Evolutionary conservation across 2,113 vertebrate species (phyloP), one percentile per base, ranked within the genome.

Genomic region (Thryonomys swinderianus): DNA sequence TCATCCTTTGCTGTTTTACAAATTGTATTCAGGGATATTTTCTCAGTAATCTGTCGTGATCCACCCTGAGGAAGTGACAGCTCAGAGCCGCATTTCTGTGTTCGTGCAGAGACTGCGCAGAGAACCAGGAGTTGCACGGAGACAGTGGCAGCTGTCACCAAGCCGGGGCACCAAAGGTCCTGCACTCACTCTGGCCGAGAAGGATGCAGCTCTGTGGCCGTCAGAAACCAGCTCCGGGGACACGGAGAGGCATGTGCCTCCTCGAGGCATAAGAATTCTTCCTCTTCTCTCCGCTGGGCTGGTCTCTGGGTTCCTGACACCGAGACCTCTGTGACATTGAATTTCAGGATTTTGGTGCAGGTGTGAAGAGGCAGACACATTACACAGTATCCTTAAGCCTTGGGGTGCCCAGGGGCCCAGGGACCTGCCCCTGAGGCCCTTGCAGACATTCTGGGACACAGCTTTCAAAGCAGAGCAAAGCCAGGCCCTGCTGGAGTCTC

Each of bases 311-410:
- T n/a, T 32, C 48, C 1, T 21, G 32, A 91, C 45, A 13, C 91
- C 3, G 18, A 7, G 94, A 69, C 74, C 7, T 25, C 32, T 66
- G 64, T 42, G 16, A 5, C 10, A 11, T 96, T 85, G 53, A 91
- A 74, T 95, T 88, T 96, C 91, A 97, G 85, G 61, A n/a, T 84
- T 95, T 97, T 94, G 59, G 69, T 55, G 85, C 18, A 10, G 53
- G 76, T 67, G 32, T 37, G 20, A 34, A 42, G 73, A 96, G 90
- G 73, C 53, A 92, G 97, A 82, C 23, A 90, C 93, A 45, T n/a
- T 16, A 83, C 74, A 1, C 71, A n/a, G 37, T 8, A 10, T 73
- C 40, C 92, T 86, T 51, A 53, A 88, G 5, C 5, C 40, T 80
- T 89, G 81, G 0, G 32, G 0, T 32, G 51, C 32, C 5, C 4